Base-by-base conservation (phyloP, 53 echinoderm and acorn worm genomes). In the Crossaster papposus region DNA sequence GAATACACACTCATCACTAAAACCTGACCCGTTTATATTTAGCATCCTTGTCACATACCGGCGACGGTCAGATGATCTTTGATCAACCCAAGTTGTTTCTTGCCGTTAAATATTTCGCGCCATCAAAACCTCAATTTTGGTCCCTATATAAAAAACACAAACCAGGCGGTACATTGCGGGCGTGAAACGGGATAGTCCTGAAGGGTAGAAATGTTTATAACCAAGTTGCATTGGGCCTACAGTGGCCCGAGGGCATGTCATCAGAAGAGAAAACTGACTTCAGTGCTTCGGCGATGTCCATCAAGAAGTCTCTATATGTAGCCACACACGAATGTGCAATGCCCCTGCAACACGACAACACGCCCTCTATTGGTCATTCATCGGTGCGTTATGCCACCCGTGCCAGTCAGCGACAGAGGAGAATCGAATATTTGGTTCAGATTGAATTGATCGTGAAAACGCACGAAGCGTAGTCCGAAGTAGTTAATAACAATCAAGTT, bases 21-120 rank as follows among this genome's bases (percentile, higher is more conserved):
- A 44, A 68, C 63, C 50, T 83, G 83, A 83, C 83, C 36, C 51
- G 83, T 14, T 50, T 24, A 83, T 37, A 28, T 70, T 10, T 52
- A 72, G 72, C 72, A 33, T 73, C 68, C 44, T 44, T 44, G 15
- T 84, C 72, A 72, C 84, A 84, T 71, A 84, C 72, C 51, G 28
- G 36, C 37, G 28, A 24, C 37, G 50, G 84, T 13, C 36, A 23
- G n/a, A 51, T 84, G 84, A 72, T 84, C 84, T 72, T 70, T 84
- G 84, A 71, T 71, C 72, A 54, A 11, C 30, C 44, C 44, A 5
- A 1, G 9, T n/a, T 18, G 9, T n/a, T 18, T 32, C 72, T 84
- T 84, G 84, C 72, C 84, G 37, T 51, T 84, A 72, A 84, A 52
- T 84, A 72, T 84, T 33, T 54, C 52, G 36, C 31, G 84, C 51